Evolutionary conservation across 2,113 vertebrate species (phyloP).

Genomic region (Prinia subflava): DNA sequence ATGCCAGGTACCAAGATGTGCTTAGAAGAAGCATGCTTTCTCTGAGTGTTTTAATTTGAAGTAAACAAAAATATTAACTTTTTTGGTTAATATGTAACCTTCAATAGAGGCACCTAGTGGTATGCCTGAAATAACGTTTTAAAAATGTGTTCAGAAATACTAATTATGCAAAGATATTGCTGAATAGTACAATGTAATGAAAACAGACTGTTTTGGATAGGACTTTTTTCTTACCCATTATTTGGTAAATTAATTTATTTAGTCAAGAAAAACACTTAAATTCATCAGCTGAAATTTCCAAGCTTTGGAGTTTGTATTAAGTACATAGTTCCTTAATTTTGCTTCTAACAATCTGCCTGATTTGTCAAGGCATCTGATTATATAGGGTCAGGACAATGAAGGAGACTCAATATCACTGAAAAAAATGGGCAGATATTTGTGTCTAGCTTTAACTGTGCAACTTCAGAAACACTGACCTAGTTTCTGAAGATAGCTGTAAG

Average conservation of each 20-base stretch:
- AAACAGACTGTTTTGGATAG: neutral
- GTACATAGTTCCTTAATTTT: neutral
- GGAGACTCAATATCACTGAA: neutral
- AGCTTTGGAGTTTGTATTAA: neutral
- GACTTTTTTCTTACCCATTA: neutral
- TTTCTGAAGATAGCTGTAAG: neutral
- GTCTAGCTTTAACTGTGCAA: neutral
- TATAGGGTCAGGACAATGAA: neutral
- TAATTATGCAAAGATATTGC: neutral
- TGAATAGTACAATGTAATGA: neutral
- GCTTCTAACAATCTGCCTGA: neutral
- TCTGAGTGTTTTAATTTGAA: constrained; percentile 49
- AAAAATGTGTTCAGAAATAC: neutral
- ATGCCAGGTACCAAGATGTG: neutral
- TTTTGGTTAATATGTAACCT: constrained; percentile 66
- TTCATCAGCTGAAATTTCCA: neutral
- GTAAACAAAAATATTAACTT: constrained; percentile 62
- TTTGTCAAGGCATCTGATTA: neutral
- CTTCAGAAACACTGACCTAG: neutral
- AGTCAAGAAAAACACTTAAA: neutral
- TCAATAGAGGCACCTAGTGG: constrained; percentile 61
- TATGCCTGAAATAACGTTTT: neutral
- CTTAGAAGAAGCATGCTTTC: constrained; percentile 57
- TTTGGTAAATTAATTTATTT: neutral
- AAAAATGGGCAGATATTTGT: neutral